A percentile compares a stretch with the other conserved stretches of the same genome.
These are phyloP conservation scores for Tenebrio molitor DNA, from an alignment of 1,140 invertebrate species.

Conservation along the genomic window DNA sequence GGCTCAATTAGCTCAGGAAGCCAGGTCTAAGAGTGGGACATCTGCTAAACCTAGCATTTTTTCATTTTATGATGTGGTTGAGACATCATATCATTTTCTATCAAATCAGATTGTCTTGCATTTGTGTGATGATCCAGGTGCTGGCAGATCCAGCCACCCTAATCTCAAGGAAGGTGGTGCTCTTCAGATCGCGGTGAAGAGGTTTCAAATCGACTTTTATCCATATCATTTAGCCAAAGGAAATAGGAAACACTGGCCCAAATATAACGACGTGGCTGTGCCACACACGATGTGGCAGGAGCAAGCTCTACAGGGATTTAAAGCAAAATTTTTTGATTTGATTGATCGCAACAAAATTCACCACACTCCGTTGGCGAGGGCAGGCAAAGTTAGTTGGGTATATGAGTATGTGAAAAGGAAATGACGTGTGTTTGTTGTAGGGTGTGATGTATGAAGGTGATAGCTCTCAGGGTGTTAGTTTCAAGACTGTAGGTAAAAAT, in stretches of 20 bases:
- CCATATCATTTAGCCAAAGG: slow-evolving; percentile 90
- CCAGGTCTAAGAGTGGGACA: slow-evolving; percentile 62
- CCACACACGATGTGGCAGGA: slow-evolving; percentile 83
- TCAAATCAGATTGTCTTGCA: slow-evolving; percentile 96
- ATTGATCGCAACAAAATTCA: slow-evolving; percentile 74
- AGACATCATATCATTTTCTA: slow-evolving; percentile 98
- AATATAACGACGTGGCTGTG: slow-evolving; percentile 75
- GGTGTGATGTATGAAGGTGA: not conserved
- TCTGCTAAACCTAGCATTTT: slow-evolving; percentile 79
- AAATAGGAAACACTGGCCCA: slow-evolving; percentile 88
- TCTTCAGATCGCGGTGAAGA: slow-evolving; percentile 91
- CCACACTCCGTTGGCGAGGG: slow-evolving; percentile 72
- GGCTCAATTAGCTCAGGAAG: slow-evolving; percentile 80
- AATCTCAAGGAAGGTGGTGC: slow-evolving; percentile 91
- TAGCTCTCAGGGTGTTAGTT: not conserved
- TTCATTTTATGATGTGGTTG: slow-evolving; percentile 91
- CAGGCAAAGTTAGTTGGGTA: slow-evolving; percentile 59
- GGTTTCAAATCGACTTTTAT: slow-evolving; percentile 95
- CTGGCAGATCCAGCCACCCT: slow-evolving; percentile 85
- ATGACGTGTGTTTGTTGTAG: not conserved
- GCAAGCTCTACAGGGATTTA: slow-evolving; percentile 78
- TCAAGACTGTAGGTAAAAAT: not conserved
- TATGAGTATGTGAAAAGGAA: not conserved
- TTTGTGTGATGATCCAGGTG: slow-evolving; percentile 95
- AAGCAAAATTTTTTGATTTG: slow-evolving; percentile 75